Base-by-base conservation (phyloP, 2,113 vertebrate genomes). In the Diadophis punctatus region DNA sequence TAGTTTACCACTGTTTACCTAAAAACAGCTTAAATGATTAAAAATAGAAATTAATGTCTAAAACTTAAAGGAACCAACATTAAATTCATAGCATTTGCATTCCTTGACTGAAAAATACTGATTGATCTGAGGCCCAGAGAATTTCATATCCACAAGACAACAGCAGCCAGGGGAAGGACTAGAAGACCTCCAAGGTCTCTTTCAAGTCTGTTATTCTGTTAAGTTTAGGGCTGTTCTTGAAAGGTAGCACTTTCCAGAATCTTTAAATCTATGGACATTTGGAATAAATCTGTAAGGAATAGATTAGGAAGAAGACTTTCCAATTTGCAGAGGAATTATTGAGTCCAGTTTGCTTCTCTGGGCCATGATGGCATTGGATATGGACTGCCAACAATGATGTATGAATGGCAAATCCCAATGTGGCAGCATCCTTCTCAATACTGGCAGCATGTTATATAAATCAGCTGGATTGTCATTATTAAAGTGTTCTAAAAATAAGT, bases 211-310 rank as follows among this genome's bases (percentile, higher is more conserved):
- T 56, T 56, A 56, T 56, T 56, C 23, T 56, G 55, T 56, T 56
- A 34, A 85, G 63, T 49, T 51, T 84, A 94, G 95, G 87, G 27
- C 91, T 88, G 84, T 89, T 87, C n/a, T 94, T 96, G 93, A 34
- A 93, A 94, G 93, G 91, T 49, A 94, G 92, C 53, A 63, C 94
- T 88, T 95, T 96, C 97, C 95, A 25, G 94, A 95, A 90, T 90
- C 94, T 90, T 90, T 96, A 95, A 92, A 93, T 94, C 93, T 92
- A 2, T 22, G 25, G 68, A 93, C 95, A 96, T 97, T 96, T 97
- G 97, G 97, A 97, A 97, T 51, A 4, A 93, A 96, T 97, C 94
- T 91, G 92, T 30, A 94, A 96, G 93, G 93, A 95, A 94, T 94
- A 95, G 95, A 96, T 96, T 92, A 96, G 94, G 88, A 93, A 94